Conservation (phyloP, 2,113 vertebrate species). For the Excalfactoria chinensis region DNA sequence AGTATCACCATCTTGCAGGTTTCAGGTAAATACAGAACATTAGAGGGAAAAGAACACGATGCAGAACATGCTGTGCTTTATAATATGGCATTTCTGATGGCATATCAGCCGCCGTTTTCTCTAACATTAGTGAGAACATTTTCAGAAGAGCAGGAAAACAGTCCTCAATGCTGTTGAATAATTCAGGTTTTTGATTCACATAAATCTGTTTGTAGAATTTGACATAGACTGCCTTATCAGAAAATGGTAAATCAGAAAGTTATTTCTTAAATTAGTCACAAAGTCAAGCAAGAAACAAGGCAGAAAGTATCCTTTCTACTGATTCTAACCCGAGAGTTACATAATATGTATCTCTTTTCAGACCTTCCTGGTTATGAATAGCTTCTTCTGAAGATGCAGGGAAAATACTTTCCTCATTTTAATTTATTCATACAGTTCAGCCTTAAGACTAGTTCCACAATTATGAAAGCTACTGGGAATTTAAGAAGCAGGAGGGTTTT, state of each 20-base stretch:
- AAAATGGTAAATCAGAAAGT: neutral
- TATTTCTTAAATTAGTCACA: neutral
- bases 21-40: neutral
- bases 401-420: neutral
- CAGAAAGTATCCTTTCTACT: neutral
- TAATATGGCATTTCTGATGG: neutral
- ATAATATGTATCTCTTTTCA: accelerated
- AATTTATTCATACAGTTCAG: neutral
- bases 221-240: neutral
- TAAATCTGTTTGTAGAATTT: neutral
- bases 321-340: neutral
- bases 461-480: neutral
- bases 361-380: neutral
- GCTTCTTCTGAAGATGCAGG: neutral
- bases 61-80: neutral
- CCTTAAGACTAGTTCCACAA: neutral
- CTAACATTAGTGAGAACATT: neutral
- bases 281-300: neutral
- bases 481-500: neutral
- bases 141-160: neutral
- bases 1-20: neutral
- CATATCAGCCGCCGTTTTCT: neutral
- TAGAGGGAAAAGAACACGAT: neutral
- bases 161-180: neutral
- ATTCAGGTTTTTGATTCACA: neutral